Conservation (phyloP, 2,113 vertebrate species). For the Zapornia atra region DNA sequence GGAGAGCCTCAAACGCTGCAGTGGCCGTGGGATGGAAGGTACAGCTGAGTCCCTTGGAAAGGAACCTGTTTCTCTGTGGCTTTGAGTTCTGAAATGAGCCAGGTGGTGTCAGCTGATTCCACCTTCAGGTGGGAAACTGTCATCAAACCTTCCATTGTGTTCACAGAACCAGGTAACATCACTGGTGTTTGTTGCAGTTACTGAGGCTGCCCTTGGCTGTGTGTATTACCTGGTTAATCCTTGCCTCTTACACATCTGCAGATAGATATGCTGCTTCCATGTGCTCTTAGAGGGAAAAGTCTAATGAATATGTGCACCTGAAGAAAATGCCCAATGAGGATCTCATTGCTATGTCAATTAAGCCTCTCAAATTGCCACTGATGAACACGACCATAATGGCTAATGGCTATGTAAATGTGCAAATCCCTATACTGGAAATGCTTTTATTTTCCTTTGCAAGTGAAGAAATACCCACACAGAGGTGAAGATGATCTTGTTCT, state of each 20-base stretch:
- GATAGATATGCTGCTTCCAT: not conserved
- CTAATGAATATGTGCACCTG: not conserved
- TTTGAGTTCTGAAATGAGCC: not conserved
- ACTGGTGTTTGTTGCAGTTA: not conserved
- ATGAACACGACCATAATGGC: not conserved
- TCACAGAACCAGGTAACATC: not conserved
- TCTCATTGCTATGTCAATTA: not conserved
- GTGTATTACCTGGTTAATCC: not conserved
- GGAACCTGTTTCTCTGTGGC: not conserved
- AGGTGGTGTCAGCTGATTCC: not conserved
- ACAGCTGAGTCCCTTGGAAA: not conserved
- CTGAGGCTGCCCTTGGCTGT: not conserved
- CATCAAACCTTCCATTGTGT: not conserved
- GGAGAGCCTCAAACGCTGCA: not conserved
- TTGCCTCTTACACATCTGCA: not conserved
- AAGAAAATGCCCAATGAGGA: not conserved
- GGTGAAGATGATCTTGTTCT: not conserved
- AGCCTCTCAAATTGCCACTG: not conserved
- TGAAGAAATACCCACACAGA: not conserved
- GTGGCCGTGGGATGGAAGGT: constrained; percentile 47
- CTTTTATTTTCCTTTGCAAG: not conserved
- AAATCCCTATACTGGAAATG: not conserved
- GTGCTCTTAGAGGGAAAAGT: not conserved
- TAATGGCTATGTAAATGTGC: not conserved
- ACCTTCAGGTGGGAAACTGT: not conserved